Base-by-base conservation (phyloP, 1,140 invertebrate genomes). In the Aphelenchoides besseyi region DNA sequence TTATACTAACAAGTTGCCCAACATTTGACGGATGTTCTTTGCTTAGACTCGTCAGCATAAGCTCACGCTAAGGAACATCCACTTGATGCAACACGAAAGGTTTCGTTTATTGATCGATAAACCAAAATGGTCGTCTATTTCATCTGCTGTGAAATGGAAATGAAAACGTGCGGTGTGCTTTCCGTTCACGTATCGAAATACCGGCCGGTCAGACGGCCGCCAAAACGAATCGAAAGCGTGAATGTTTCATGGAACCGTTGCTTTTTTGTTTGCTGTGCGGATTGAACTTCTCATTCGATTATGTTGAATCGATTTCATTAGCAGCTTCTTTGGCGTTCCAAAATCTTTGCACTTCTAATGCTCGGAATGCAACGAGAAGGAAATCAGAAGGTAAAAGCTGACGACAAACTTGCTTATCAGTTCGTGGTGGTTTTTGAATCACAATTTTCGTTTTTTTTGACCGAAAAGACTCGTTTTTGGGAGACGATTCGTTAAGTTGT, bases 1-100 rank as follows among this genome's bases (percentile, higher is more conserved):
- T 8, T 41, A n/a, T 41, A 8, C 37, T 41, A n/a, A 8, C 5
- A 41, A 41, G 37, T 41, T 41, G 37, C 37, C 5, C 55, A 12
- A 59, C 18, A 8, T 5, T 18, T 59, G 12, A 59, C 55, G 55
- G 18, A 59, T 59, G 18, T 59, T 59, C 55, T 59, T 33, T 59
- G 55, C 5, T 18, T 23, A 59, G 32, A 59, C 5, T 59, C 5
- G 23, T 29, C 12, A 48, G 41, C 41, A 48, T 48, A 48, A 48
- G 41, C 41, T 16, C 41, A 48, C 41, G 12, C 23, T 12, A 48
- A 48, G 41, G 41, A 48, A 48, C 41, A 48, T 48, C 41, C 41
- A 48, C 41, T 23, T 12, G 41, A 12, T 48, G 41, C 12, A 23
- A 48, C 41, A 23, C 23, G 41, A 48, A 23, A 16, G 12, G 41